These are phyloP conservation scores for Corythucha ciliata DNA, from an alignment of 2,888 invertebrate species.

Conservation along the genomic window DNA sequence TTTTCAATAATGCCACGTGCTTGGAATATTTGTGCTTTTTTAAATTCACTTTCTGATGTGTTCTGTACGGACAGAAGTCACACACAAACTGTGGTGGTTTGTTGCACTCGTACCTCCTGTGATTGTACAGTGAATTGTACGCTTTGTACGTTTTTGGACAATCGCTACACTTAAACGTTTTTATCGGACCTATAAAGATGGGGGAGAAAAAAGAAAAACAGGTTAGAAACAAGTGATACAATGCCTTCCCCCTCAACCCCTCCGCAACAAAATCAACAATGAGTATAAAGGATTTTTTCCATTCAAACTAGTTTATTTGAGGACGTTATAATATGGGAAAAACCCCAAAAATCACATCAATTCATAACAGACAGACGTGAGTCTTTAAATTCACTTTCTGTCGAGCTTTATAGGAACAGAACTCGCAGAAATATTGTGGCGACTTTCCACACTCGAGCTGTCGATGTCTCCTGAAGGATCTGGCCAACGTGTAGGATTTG, in stretches of 20 bases:
- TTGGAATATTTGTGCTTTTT: slow-evolving; percentile 16
- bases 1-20: slow-evolving; percentile 17
- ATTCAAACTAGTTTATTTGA: too few relatives aligned
- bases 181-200: too few relatives aligned
- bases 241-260: too few relatives aligned
- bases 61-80: slow-evolving; percentile 28
- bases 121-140: slow-evolving; percentile 26
- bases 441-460: slow-evolving; percentile 23
- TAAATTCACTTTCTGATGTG: slow-evolving; percentile 31
- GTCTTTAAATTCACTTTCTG: slow-evolving; percentile 9
- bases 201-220: too few relatives aligned
- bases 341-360: slow-evolving; percentile 6
- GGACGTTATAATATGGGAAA: too few relatives aligned
- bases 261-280: slow-evolving; percentile 11
- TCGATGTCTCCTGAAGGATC: slow-evolving; percentile 19
- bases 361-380: slow-evolving; percentile 6
- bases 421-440: slow-evolving; percentile 25
- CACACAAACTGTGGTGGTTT: slow-evolving; percentile 36
- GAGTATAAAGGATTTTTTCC: not conserved
- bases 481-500: not conserved
- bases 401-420: slow-evolving; percentile 21
- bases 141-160: slow-evolving; percentile 26
- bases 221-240: too few relatives aligned
- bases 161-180: slow-evolving; percentile 10
- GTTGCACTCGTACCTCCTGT: slow-evolving; percentile 31